Percentiles rank a stretch among this genome's conserved stretches.
Conservation (phyloP, 2,888 invertebrate genomes). For the Anoplius nigerrimus region DNA sequence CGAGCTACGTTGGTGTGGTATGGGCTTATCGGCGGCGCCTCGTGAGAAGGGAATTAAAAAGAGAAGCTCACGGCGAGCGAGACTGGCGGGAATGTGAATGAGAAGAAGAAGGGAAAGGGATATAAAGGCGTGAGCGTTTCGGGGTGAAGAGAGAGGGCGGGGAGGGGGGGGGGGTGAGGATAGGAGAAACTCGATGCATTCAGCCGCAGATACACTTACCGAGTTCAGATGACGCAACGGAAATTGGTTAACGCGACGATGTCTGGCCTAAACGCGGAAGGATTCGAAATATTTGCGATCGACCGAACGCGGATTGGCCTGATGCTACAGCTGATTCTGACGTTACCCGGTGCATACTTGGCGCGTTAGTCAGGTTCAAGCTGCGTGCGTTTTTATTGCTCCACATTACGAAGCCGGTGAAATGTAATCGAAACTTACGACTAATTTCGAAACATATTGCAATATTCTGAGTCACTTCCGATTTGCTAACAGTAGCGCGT, state of each 20-base stretch:
- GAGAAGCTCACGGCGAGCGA: slow-evolving; percentile 19
- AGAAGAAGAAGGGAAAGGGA: slow-evolving; percentile 8
- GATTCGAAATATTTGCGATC: too few species aligned
- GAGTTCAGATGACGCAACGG: background rate
- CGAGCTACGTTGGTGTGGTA: slow-evolving; percentile 19
- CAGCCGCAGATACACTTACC: too few species aligned
- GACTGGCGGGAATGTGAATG: slow-evolving; percentile 1
- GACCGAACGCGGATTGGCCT: too few species aligned
- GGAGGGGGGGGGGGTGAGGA: slow-evolving; percentile 2
- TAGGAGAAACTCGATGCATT: background rate
- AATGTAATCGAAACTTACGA: too few species aligned
- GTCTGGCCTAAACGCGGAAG: background rate
- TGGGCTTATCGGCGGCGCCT: slow-evolving; percentile 48
- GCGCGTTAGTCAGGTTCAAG: too few species aligned
- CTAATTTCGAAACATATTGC: too few species aligned
- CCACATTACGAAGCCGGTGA: too few species aligned
- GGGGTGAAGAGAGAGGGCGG: background rate
- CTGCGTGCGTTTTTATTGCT: too few species aligned
- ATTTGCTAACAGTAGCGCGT: too few species aligned
- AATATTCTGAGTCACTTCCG: too few species aligned
- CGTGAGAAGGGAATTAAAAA: slow-evolving; percentile 28
- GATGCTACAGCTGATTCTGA: too few species aligned
- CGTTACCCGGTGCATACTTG: too few species aligned
- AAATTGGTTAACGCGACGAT: background rate
- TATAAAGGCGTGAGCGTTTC: slow-evolving; percentile 6